Evolutionary conservation across 2,797 vertebrate genomes (phyloP).

Genomic region (Poeciliopsis turneri): DNA sequence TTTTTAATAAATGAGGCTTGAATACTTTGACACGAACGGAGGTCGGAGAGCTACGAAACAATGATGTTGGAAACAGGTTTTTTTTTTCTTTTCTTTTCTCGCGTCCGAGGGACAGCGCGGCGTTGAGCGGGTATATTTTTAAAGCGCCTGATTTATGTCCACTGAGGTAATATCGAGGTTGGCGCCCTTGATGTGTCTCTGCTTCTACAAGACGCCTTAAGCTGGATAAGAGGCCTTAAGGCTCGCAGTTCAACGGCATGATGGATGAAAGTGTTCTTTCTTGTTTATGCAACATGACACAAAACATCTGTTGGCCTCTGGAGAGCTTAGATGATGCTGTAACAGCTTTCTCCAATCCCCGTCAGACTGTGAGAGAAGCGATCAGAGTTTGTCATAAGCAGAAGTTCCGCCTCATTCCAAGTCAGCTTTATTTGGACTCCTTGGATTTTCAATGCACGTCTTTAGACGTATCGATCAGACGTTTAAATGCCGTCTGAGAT

Average conservation of each 20-base stretch:
- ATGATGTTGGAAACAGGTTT: constrained; percentile 19
- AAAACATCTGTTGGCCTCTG: constrained; percentile 75
- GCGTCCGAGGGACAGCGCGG: constrained; percentile 5
- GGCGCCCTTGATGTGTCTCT: constrained; percentile 67
- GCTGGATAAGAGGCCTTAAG: constrained; percentile 64
- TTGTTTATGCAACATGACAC: constrained; percentile 81
- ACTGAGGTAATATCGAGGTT: constrained; percentile 69
- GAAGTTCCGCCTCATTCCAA: constrained; percentile 12
- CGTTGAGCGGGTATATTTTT: constrained; percentile 38
- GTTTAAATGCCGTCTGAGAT: not conserved
- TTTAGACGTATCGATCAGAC: not conserved
- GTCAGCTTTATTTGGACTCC: not conserved
- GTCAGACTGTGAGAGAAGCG: constrained; percentile 46
- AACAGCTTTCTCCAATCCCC: constrained; percentile 43
- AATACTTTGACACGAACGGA: constrained; percentile 35
- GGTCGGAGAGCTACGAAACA: constrained; percentile 42
- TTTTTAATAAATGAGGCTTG: constrained; percentile 28
- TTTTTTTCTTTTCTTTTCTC: not conserved
- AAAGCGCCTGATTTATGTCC: constrained; percentile 68
- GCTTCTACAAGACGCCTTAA: constrained; percentile 69
- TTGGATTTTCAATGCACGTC: constrained; percentile 7
- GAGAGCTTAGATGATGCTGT: constrained; percentile 44
- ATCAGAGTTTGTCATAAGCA: constrained; percentile 38
- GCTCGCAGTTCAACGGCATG: constrained; percentile 66
- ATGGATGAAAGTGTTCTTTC: constrained; percentile 78